Conservation (phyloP, 2,797 vertebrate species). For the Scolopax rusticola region DNA sequence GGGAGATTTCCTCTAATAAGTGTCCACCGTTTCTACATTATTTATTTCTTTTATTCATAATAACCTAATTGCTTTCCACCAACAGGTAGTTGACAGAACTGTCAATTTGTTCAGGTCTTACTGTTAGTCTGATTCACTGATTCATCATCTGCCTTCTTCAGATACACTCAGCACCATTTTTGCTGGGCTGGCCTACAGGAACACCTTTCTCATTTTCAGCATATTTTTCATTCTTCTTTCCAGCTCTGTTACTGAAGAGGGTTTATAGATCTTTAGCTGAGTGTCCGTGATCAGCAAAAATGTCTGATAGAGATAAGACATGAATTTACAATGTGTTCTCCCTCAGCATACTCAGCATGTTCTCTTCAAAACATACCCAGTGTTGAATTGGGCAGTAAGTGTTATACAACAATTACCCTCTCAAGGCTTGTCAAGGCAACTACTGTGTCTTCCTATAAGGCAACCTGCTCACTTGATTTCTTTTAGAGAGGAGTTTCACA, state of each 20-base stretch:
- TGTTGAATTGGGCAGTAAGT: background rate
- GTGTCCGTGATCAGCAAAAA: conserved; percentile 26
- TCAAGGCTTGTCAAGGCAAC: background rate
- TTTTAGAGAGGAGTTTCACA: background rate
- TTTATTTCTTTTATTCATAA: conserved; percentile 42
- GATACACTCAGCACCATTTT: background rate
- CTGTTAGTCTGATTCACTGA: background rate
- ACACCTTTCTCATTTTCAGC: background rate
- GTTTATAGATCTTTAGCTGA: conserved; percentile 14
- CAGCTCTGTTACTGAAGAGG: background rate
- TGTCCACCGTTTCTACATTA: background rate
- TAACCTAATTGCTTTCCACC: conserved; percentile 10
- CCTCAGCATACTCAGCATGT: conserved; percentile 18
- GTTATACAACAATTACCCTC: background rate
- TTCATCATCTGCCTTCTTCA: conserved; percentile 14
- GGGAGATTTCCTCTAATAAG: background rate
- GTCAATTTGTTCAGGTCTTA: conserved; percentile 28
- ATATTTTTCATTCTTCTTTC: conserved; percentile 37
- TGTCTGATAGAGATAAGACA: background rate
- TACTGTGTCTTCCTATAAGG: background rate
- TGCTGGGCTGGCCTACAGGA: background rate
- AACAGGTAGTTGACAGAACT: conserved; percentile 21
- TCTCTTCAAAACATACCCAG: background rate
- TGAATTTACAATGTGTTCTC: conserved; percentile 1
- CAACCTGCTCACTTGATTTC: background rate